Evolutionary conservation across 1,140 invertebrate genomes (phyloP), one percentile per base, ranked within the genome.

Genomic region (Artemia franciscana): DNA sequence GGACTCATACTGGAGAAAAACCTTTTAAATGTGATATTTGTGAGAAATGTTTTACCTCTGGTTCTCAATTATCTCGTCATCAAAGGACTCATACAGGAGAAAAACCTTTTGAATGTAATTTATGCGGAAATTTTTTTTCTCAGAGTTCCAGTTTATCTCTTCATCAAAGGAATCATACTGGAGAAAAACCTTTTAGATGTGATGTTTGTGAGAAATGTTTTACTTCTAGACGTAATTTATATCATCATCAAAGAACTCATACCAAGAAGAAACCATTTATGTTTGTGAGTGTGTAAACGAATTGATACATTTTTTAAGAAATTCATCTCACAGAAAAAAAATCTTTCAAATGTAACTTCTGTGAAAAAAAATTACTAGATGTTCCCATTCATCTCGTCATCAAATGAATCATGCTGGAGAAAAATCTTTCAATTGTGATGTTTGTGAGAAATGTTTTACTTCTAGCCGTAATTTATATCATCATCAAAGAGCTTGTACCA

Each of bases 1-100:
- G 88, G 58, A 87, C 84, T 5, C 91, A 96, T 73, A 86, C 87
- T 5, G 61, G 65, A 9, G 61, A 64, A 28, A 61, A 65, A n/a
- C 60, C 62, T 64, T 64, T 61, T 15, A 24, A 23, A 9, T 65
- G 62, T 26, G 9, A 30, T 26, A 60, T 63, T 4, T 61, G 57
- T 66, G 57, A 26, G 15, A 57, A 65, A 15, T 63, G 26, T 26
- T 62, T 64, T 51, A 18, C 39, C 2, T 2, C 39, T 1, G 21
- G 21, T 15, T 12, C 2, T 2, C 12, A 51, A 18, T 18, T 15
- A 18, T 3, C 21, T 18, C 12, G 12, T 18, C 39, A 51, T 18
- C 12, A 12, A 3, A 51, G 72, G 15, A 74, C 73, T n/a, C 75
- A 76, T 61, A 73, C 72, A 4, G 73, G 73, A 3, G 76, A 77